Evolutionary conservation across 2,797 vertebrate species (phyloP).

Genomic region (Typhlichthys eigenmanni): DNA sequence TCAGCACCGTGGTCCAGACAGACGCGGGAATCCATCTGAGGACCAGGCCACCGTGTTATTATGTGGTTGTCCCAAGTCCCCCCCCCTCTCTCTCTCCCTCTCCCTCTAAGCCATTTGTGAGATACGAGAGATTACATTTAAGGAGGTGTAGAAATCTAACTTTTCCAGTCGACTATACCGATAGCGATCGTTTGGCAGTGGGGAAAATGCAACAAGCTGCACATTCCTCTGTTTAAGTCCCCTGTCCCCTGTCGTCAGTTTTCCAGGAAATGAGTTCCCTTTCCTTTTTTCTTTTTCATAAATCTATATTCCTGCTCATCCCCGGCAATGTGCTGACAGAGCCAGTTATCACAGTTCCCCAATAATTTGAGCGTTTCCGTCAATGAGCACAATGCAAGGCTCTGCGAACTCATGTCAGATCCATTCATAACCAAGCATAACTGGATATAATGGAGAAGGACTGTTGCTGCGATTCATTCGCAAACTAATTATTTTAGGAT

Average conservation of each 20-base stretch:
- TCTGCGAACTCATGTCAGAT: constrained; percentile 62
- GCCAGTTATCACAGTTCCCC: constrained; percentile 62
- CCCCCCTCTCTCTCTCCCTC: neutral
- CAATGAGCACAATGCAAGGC: constrained; percentile 59
- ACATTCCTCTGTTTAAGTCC: constrained; percentile 26
- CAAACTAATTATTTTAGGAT: constrained; percentile 40
- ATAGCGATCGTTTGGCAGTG: constrained; percentile 44
- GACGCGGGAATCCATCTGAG: constrained; percentile 54
- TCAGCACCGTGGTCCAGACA: constrained; percentile 63
- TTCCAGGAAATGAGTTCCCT: constrained; percentile 42
- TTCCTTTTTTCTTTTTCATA: constrained; percentile 17
- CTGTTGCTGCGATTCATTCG: constrained; percentile 33
- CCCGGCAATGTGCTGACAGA: constrained; percentile 67
- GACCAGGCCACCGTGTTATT: constrained; percentile 62
- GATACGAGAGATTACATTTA: constrained; percentile 61
- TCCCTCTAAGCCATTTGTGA: constrained; percentile 55
- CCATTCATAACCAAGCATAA: constrained; percentile 66
- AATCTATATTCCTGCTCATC: constrained; percentile 30
- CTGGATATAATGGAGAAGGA: constrained; percentile 48
- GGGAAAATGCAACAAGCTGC: constrained; percentile 45
- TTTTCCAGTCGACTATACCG: constrained; percentile 48
- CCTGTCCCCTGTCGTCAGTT: constrained; percentile 38
- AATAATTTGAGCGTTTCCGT: constrained; percentile 62
- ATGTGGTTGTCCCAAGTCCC: constrained; percentile 62
- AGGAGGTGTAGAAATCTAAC: constrained; percentile 66